These are phyloP conservation scores for Pitta sordida DNA, from an alignment of 2,113 vertebrate species.

Conservation along the genomic window DNA sequence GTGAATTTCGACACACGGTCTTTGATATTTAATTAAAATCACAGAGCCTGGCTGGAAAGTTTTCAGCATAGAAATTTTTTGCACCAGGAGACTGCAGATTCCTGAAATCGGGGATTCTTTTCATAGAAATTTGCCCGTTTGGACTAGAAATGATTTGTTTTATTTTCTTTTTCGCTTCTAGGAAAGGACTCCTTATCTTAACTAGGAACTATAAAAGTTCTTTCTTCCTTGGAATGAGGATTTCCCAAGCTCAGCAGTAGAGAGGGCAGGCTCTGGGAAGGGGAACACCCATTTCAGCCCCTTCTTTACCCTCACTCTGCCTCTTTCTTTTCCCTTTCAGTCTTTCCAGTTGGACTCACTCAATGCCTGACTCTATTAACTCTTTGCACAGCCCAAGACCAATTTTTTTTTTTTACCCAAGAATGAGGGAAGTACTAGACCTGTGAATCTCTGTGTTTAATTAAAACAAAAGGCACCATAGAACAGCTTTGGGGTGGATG, in stretches of 20 bases:
- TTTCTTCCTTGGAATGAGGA: neutral
- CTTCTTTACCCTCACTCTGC: neutral
- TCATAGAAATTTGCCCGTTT: neutral
- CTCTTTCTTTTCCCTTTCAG: neutral
- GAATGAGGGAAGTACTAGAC: neutral
- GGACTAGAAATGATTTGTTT: neutral
- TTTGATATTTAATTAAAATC: conserved; percentile 61
- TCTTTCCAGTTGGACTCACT: neutral
- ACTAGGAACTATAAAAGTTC: neutral
- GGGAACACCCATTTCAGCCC: neutral
- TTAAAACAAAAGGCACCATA: neutral
- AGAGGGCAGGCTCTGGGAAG: neutral
- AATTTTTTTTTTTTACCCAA: neutral
- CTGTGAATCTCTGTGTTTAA: neutral
- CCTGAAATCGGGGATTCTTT: neutral
- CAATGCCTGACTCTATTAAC: neutral
- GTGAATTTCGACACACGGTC: neutral
- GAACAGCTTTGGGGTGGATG: neutral
- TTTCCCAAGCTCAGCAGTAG: neutral
- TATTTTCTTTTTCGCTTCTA: neutral
- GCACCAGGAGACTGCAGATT: neutral
- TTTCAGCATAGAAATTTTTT: neutral
- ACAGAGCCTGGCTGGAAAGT: conserved; percentile 29
- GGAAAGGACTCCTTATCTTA: neutral
- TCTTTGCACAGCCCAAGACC: neutral